Conservation (phyloP, 2,888 invertebrate genomes). For the Stratiomys singularior region DNA sequence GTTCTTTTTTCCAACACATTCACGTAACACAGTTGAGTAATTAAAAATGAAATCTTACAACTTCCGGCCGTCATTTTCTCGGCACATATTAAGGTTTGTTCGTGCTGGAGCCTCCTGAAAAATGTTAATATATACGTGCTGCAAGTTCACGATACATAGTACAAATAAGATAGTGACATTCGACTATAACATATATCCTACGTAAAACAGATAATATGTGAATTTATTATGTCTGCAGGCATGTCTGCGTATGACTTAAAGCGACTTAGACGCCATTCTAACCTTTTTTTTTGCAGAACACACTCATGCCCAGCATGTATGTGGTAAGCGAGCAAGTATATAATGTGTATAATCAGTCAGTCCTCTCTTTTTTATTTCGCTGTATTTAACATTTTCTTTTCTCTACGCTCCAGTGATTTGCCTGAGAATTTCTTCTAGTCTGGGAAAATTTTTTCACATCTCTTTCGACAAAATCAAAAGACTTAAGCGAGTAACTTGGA, state of each 20-base stretch:
- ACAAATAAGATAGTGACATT: no score
- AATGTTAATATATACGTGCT: no score
- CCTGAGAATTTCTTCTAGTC: conserved; percentile 47
- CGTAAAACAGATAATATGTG: neutral
- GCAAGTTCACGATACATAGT: no score
- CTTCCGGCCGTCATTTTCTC: conserved; percentile 23
- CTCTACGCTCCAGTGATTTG: conserved; percentile 36
- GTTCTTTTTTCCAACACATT: conserved; percentile 21
- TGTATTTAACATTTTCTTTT: conserved; percentile 40
- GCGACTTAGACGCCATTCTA: neutral
- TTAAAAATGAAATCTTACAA: conserved; percentile 37
- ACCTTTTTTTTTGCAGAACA: conserved; percentile 16
- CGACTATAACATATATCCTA: no score
- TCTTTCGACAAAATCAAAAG: conserved; percentile 18
- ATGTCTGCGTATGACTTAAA: neutral
- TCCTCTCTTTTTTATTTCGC: neutral
- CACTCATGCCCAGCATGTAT: conserved; percentile 31
- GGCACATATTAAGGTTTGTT: neutral
- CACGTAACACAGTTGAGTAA: conserved; percentile 33
- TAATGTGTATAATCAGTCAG: conserved; percentile 38
- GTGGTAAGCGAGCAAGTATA: neutral
- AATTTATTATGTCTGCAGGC: conserved; percentile 14
- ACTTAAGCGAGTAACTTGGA: conserved; percentile 33
- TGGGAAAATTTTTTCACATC: conserved; percentile 38
- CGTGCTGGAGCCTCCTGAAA: no score